These are phyloP conservation scores for Capreolus pygargus DNA, from an alignment of 2,113 vertebrate species.

Conservation along the genomic window DNA sequence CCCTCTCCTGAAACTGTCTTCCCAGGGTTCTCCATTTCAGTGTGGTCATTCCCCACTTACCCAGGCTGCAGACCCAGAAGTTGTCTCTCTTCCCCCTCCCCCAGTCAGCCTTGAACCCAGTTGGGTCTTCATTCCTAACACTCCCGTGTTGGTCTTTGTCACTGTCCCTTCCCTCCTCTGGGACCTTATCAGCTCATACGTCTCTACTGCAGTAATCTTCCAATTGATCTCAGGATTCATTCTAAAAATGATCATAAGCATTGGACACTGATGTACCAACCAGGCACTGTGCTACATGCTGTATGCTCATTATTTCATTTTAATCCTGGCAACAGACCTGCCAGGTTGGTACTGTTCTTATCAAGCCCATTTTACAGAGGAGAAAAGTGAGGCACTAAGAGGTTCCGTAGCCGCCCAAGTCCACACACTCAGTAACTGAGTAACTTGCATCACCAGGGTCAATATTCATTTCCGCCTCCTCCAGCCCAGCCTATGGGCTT, in stretches of 20 bases:
- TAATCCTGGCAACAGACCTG: not conserved
- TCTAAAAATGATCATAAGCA: slow-evolving; percentile 7
- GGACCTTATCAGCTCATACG: not conserved
- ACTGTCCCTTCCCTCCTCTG: not conserved
- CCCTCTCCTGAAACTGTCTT: not conserved
- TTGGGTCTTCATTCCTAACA: not conserved
- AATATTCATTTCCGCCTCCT: not conserved
- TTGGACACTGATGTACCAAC: not conserved
- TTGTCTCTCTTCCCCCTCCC: not conserved
- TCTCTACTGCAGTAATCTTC: not conserved
- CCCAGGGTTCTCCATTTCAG: not conserved
- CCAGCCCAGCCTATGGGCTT: not conserved
- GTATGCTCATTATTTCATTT: not conserved
- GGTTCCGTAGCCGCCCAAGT: not conserved
- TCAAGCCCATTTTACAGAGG: not conserved
- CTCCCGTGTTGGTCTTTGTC: not conserved
- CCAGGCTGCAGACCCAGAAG: not conserved
- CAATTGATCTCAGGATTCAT: not conserved
- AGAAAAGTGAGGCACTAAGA: not conserved
- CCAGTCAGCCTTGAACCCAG: not conserved
- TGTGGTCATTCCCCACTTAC: not conserved
- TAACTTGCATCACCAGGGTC: not conserved
- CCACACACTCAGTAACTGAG: not conserved
- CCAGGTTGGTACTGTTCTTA: not conserved
- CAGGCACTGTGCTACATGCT: not conserved